These are phyloP conservation scores for Eurytoma californica DNA, from an alignment of 2,888 invertebrate genomes.

Conservation along the genomic window DNA sequence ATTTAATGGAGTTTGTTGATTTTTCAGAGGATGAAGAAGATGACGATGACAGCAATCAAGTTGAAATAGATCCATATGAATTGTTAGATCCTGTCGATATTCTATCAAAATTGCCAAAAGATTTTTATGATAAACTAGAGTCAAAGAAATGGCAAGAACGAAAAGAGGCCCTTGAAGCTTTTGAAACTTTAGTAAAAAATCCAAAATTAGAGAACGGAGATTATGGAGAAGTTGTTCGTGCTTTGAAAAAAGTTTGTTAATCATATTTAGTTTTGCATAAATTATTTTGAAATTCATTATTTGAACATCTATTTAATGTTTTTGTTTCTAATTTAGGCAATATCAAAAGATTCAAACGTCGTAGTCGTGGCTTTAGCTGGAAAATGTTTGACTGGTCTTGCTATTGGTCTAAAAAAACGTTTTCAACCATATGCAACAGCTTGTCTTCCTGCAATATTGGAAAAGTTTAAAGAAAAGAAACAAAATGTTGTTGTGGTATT, in stretches of 20 bases:
- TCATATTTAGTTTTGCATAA: conserved; percentile 6
- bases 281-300: not conserved
- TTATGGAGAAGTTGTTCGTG: conserved; percentile 91
- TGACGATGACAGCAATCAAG: conserved; percentile 77
- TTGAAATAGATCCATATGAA: conserved; percentile 92
- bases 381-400: conserved; percentile 88
- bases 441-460: conserved; percentile 87
- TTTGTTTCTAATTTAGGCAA: conserved; percentile 78
- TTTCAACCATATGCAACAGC: conserved; percentile 90
- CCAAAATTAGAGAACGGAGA: conserved; percentile 94
- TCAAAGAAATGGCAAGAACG: conserved; percentile 98
- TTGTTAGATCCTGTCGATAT: conserved; percentile 95
- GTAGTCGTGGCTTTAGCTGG: conserved; percentile 91
- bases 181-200: conserved; percentile 86
- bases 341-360: conserved; percentile 96
- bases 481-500: conserved; percentile 90
- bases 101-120: conserved; percentile 92
- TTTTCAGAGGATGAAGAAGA: conserved; percentile 77
- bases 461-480: conserved; percentile 99
- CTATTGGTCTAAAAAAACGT: conserved; percentile 89
- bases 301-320: conserved; percentile 29
- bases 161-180: conserved; percentile 90
- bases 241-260: conserved; percentile 85
- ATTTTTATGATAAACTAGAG: conserved; percentile 95
- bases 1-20: conserved; percentile 29